Percentiles rank a stretch among this genome's conserved stretches.
Evolutionary conservation across 92 coral and sea anemone species (phyloP).

Genomic region (Phymanthus crucifer): DNA sequence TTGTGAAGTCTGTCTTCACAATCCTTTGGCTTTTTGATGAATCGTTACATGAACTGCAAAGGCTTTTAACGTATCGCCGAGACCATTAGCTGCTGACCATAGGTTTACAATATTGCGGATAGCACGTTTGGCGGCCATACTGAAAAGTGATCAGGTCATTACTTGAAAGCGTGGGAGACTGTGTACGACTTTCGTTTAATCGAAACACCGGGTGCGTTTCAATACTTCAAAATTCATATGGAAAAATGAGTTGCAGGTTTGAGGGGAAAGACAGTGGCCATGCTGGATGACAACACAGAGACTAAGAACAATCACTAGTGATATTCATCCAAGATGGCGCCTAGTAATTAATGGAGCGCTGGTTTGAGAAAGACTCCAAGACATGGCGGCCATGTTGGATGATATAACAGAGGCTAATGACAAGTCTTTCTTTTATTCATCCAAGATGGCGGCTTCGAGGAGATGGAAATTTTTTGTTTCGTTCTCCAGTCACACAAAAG

Average conservation of each 20-base stretch:
- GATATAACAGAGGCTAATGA: too few species aligned
- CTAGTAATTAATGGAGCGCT: too few species aligned
- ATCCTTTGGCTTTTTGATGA: neutral
- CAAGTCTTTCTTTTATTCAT: neutral
- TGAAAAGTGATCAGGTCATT: neutral
- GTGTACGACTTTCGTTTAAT: neutral
- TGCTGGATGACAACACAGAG: too few species aligned
- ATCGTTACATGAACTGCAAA: neutral
- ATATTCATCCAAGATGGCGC: too few species aligned
- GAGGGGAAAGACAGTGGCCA: too few species aligned
- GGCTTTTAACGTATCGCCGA: constrained; percentile 17
- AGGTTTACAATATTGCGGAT: neutral
- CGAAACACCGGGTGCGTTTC: neutral
- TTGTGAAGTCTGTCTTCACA: neutral
- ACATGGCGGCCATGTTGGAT: too few species aligned
- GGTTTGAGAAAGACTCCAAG: too few species aligned
- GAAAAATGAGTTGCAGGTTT: too few species aligned
- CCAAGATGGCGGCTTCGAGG: neutral
- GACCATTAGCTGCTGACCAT: constrained; percentile 22
- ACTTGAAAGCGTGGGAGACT: neutral
- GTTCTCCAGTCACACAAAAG: too few species aligned
- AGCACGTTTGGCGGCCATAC: neutral
- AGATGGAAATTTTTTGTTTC: too few species aligned
- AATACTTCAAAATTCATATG: too few species aligned
- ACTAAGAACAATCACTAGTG: too few species aligned